Conservation (phyloP, 1,140 invertebrate species). For the Neotoxoptera formosana region DNA sequence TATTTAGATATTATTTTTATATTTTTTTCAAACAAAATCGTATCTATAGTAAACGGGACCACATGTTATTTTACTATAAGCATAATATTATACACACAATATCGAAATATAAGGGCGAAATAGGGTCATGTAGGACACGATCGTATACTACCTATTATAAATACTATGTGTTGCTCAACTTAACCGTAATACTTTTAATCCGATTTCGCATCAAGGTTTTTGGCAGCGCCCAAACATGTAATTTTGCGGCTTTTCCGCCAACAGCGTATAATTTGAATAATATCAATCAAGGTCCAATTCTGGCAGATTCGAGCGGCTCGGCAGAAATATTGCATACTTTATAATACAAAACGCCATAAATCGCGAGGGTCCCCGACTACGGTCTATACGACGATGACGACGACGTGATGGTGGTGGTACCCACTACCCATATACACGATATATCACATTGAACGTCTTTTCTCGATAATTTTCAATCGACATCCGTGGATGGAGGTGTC, state of each 20-base stretch:
- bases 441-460: background rate
- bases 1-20: background rate
- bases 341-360: background rate
- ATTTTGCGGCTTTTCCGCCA: constrained; percentile 42
- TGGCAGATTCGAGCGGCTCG: background rate
- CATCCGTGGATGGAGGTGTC: background rate
- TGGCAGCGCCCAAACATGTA: background rate
- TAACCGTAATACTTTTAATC: constrained; percentile 25
- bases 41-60: background rate
- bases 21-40: background rate
- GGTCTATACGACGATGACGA: background rate
- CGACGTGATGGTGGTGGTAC: background rate
- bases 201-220: constrained; percentile 24
- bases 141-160: background rate
- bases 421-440: background rate
- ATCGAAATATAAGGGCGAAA: constrained; percentile 17
- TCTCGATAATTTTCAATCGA: background rate
- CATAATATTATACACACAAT: background rate
- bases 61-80: background rate
- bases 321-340: background rate
- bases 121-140: constrained; percentile 11
- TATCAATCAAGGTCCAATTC: constrained; percentile 10
- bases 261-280: constrained; percentile 26
- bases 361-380: background rate
- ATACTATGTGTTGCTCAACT: constrained; percentile 17